phyloP scores from a whole-genome alignment of 2,113 vertebrate genomes.

The Pseudonaja textilis region DNA sequence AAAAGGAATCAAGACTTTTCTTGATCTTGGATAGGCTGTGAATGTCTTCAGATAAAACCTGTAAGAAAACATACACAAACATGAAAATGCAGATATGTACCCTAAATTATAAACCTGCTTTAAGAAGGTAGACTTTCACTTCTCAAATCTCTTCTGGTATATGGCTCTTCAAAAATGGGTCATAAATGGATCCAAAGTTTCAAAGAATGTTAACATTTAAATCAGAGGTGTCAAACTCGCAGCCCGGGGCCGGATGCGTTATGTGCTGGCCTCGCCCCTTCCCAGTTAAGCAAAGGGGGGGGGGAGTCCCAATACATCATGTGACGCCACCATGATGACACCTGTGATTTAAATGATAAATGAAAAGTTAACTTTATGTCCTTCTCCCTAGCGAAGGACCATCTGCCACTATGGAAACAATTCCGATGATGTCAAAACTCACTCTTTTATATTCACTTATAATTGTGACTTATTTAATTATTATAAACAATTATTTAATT shows the following conservation, averaged over 20 bases:
- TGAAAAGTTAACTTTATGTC: neutral
- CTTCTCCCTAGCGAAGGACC: neutral
- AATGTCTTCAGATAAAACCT: slow-evolving; percentile 87
- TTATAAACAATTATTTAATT: neutral
- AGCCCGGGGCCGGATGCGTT: too few relatives aligned
- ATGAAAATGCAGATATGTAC: slow-evolving; percentile 26
- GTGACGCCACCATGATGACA: too few relatives aligned
- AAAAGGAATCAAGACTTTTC: slow-evolving; percentile 87
- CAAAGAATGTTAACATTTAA: neutral
- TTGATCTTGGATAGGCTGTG: slow-evolving; percentile 83
- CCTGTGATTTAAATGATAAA: neutral
- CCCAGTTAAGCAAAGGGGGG: too few relatives aligned
- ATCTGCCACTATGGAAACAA: neutral
- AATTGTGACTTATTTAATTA: neutral
- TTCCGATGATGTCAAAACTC: neutral
- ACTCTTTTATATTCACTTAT: neutral
- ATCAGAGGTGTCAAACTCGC: too few relatives aligned
- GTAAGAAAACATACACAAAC: slow-evolving; percentile 61
- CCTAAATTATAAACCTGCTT: slow-evolving; percentile 24
- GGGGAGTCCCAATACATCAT: too few relatives aligned
- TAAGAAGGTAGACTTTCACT: slow-evolving; percentile 14
- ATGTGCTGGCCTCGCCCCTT: too few relatives aligned
- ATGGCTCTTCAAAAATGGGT: neutral
- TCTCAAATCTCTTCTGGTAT: neutral
- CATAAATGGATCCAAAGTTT: neutral